These are phyloP conservation scores for Carlito syrichta DNA, from an alignment of 2,113 vertebrate genomes.

Conservation along the genomic window DNA sequence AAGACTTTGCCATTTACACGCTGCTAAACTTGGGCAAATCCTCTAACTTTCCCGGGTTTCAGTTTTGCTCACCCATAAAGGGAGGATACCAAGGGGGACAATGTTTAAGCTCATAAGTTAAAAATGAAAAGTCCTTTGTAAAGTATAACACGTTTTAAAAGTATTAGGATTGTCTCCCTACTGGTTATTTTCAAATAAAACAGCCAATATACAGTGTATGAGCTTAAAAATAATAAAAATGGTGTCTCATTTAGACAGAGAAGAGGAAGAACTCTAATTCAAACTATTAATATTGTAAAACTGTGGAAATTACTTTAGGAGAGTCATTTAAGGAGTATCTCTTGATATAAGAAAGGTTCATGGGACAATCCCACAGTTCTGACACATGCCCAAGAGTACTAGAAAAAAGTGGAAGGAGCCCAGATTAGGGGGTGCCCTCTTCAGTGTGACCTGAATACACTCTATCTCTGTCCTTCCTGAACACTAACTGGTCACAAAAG, in stretches of 20 bases:
- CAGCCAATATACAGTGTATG: background rate
- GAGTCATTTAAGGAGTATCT: background rate
- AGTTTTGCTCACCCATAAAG: background rate
- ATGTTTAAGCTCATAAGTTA: background rate
- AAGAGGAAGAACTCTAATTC: background rate
- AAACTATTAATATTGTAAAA: background rate
- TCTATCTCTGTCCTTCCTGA: background rate
- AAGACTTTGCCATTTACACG: background rate
- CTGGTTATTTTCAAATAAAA: background rate
- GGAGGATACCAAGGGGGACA: background rate
- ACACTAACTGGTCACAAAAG: background rate
- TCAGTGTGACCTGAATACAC: background rate
- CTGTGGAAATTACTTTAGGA: background rate
- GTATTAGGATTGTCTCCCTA: background rate
- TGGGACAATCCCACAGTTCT: background rate
- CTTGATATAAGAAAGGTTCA: background rate
- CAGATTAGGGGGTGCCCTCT: background rate
- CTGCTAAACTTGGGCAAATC: background rate
- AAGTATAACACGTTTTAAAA: background rate
- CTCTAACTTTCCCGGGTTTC: background rate
- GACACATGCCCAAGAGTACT: background rate
- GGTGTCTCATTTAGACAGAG: background rate
- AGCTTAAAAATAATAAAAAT: background rate
- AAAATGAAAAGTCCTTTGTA: background rate
- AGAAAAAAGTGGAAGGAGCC: background rate